Conservation (phyloP, 2,797 vertebrate genomes). For the Hirundo rustica region DNA sequence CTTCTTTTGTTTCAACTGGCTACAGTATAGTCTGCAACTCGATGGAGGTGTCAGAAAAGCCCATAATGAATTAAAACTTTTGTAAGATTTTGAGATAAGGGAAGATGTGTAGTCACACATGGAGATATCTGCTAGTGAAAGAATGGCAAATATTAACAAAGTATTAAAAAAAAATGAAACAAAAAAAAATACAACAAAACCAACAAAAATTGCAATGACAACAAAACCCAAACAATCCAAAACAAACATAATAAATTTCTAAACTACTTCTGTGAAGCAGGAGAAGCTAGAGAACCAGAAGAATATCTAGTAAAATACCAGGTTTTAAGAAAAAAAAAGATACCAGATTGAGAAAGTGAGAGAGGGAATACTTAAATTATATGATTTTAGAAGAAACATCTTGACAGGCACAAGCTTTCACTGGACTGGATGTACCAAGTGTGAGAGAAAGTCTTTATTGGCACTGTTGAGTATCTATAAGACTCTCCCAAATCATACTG, state of each 20-base stretch:
- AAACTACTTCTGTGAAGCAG: background rate
- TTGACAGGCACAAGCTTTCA: background rate
- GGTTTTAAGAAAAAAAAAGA: background rate
- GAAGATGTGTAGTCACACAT: background rate
- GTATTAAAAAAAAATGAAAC: background rate
- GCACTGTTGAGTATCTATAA: background rate
- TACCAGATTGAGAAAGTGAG: background rate
- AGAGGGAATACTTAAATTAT: background rate
- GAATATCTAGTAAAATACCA: background rate
- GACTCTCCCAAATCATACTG: background rate
- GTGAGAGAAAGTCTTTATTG: background rate
- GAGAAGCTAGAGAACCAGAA: background rate
- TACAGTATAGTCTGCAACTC: background rate
- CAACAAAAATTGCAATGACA: background rate
- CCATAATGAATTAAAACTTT: background rate
- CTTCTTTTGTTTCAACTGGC: background rate
- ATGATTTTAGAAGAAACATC: background rate
- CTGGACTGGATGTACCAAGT: background rate
- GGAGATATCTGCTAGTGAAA: background rate
- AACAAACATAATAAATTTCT: background rate
- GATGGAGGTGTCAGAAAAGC: rapidly evolving
- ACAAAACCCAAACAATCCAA: background rate
- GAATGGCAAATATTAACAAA: background rate
- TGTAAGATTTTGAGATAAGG: background rate
- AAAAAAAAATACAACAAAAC: background rate